phyloP scores from a whole-genome alignment of 2,797 vertebrate species.

The Alcedo atthis region DNA sequence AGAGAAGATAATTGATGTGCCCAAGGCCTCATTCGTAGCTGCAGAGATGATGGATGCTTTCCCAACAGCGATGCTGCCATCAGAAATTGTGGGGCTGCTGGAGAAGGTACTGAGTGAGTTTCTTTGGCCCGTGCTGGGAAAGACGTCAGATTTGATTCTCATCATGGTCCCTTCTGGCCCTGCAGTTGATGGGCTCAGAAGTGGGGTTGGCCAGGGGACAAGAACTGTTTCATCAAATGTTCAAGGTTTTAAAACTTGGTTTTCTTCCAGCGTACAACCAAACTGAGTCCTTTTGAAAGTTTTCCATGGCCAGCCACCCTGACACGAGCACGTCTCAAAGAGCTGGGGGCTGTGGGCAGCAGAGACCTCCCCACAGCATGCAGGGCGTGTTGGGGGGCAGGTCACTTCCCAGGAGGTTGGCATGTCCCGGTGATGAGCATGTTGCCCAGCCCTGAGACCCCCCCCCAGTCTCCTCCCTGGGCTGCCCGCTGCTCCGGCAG shows the following conservation, averaged over 20 bases:
- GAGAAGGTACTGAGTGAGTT: neutral
- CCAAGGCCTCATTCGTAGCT: neutral
- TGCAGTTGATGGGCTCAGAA: neutral
- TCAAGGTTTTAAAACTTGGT: slow-evolving; percentile 42
- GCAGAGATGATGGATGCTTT: neutral
- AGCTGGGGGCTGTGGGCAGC: neutral
- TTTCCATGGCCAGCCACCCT: fast-evolving
- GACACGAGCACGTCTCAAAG: fast-evolving
- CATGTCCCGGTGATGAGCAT: neutral
- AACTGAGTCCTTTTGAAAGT: neutral
- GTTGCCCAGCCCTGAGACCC: neutral
- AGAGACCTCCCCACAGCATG: neutral
- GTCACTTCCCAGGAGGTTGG: neutral
- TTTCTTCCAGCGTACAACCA: neutral
- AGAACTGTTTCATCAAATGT: neutral
- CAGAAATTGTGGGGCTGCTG: neutral
- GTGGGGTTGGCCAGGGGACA: neutral
- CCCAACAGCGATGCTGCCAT: neutral
- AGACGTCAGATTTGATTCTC: neutral
- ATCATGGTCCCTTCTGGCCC: neutral
- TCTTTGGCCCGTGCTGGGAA: neutral
- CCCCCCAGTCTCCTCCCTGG: neutral
- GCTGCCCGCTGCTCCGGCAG: neutral
- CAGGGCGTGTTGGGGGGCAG: neutral
- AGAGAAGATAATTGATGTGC: neutral